Evolutionary conservation across 2,888 invertebrate species (phyloP), one percentile per base, ranked within the genome.

Genomic region (Tromatobia lineatoria): DNA sequence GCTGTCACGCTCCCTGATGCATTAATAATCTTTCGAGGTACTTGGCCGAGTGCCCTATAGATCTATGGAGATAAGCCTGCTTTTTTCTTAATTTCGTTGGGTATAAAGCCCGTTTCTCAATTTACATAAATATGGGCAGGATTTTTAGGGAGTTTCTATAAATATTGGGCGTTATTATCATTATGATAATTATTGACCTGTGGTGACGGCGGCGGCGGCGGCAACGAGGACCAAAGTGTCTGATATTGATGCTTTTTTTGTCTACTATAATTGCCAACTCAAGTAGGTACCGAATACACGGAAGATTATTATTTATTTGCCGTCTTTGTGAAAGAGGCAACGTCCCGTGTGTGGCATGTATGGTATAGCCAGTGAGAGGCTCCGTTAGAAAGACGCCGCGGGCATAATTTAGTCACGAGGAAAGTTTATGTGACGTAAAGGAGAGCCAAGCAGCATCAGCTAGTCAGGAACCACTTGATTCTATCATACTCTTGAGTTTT

Each of bases 391-490:
- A 78, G 85, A 77, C 47, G 71, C 67, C 66, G 67, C 67, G 61
- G 87, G 47, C 85, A 85, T 90, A 89, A 89, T 88, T 90, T 88
- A 88, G 76, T 71, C 82, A 71, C 82, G 82, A 77, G 47, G 50
- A 71, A 67, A 71, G 87, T 89, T 90, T 89, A 88, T 84, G 89
- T 88, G 88, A 86, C 80, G 83, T 76, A 70, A 85, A 87, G 54
- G 59, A 82, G 82, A 82, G 79, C 81, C 83, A 73, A 69, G 38
- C 45, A 74, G 69, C 59, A 59, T 83, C 79, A 83, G 69, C 47
- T 38, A 50, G 50, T 18, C 54, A 66, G 57, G 38, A 52, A 73
- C 29, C 67, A 80, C 67, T 38, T 10, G 20, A 59, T 47, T 74
- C 29, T 50, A 47, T 23, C 25, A 29, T 42, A 34, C 23, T 42